Percentiles rank a stretch among this genome's conserved stretches.
phyloP scores from a whole-genome alignment of 2,797 vertebrate genomes.

The Darevskia nairensis region DNA sequence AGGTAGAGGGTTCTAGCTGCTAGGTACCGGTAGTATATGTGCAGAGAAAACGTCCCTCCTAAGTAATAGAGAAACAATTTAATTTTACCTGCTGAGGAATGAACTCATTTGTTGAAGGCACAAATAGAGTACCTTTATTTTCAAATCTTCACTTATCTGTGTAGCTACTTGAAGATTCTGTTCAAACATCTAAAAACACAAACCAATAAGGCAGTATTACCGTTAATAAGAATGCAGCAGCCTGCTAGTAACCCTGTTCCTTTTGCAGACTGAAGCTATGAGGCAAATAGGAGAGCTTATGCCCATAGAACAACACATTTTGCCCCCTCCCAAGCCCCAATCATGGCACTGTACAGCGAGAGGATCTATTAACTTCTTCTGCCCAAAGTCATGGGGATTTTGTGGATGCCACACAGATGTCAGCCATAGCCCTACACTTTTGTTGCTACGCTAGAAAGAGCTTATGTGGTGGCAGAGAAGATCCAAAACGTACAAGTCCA shows the following conservation, averaged over 20 bases:
- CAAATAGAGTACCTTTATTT: conserved; percentile 90
- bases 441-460: background rate
- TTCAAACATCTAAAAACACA: conserved; percentile 93
- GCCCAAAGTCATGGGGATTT: background rate
- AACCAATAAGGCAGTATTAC: background rate
- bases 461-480: background rate
- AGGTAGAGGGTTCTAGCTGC: background rate
- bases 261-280: background rate
- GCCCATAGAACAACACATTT: background rate
- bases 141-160: conserved; percentile 94
- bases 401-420: background rate
- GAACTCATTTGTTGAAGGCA: conserved; percentile 98
- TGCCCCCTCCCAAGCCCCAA: background rate
- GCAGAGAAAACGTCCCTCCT: background rate
- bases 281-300: no score
- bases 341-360: no score
- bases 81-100: conserved; percentile 89
- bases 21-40: background rate
- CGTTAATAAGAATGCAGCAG: background rate
- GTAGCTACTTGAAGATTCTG: conserved; percentile 98
- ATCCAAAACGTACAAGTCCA: background rate
- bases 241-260: background rate
- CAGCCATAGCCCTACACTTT: background rate
- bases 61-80: background rate
- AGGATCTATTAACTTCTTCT: background rate